Evolutionary conservation across 2,888 invertebrate genomes (phyloP), one percentile per base, ranked within the genome.

Genomic region (Andrena minutula): DNA sequence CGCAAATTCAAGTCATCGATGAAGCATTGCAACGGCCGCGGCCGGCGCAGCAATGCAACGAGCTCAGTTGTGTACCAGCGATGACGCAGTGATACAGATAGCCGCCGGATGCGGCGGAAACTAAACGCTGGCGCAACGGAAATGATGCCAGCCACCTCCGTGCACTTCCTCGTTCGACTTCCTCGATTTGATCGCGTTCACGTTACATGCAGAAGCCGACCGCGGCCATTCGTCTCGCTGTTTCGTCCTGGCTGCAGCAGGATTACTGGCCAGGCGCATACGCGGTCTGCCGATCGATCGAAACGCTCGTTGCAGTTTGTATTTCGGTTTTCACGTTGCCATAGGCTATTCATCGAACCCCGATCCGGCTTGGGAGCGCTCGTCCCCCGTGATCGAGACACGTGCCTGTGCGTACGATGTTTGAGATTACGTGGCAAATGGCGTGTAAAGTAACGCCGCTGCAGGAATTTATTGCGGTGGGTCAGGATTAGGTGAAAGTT

Each of bases 81-180:
- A 89, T 91, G 90, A 90, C 85, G 87, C 86, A 87, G 88, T 89
- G 91, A 92, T 91, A 91, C 88, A 90, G 87, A 91, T 89, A 89
- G 90, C 86, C 85, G 84, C 85, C 90, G 91, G 92, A 91, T 85
- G 86, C 82, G 83, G 81, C 91, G 92, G 92, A 93, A 93, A 92
- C 92, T 92, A 91, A 92, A 93, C 90, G 90, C 91, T 91, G 88
- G 88, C 87, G 79, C 86, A 64, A 89, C 90, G 93, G 93, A 93
- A 92, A 93, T 93, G 91, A 92, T 89, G 89, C 89, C 84, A 89
- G 89, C 88, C 89, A 90, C 89, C 91, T 90, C 89, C 82, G 90
- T 87, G 89, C 87, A 88, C 90, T 90, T 92, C 92, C 90, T 88
- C 87, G 81, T 85, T 84, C 16, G 26, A 28, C 69, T 69, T 69